These are phyloP conservation scores for Amblyornis subalaris DNA, from an alignment of 2,113 vertebrate species.

Conservation along the genomic window DNA sequence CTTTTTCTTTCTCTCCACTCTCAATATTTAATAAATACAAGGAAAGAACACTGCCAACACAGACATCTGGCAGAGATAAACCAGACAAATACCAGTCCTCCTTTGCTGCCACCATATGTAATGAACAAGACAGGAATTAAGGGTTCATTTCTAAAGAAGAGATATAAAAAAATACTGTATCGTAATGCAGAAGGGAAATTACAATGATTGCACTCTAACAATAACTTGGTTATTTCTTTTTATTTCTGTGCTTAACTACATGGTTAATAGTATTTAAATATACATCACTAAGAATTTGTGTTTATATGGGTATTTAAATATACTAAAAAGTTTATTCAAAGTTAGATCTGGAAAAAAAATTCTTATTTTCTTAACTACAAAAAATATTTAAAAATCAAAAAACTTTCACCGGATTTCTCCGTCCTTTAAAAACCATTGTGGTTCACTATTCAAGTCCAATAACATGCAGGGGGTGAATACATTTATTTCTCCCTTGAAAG, in stretches of 20 bases:
- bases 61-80: neutral
- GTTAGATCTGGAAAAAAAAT: neutral
- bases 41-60: neutral
- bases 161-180: neutral
- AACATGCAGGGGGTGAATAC: neutral
- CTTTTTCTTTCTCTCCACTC: neutral
- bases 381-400: neutral
- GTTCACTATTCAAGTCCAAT: neutral
- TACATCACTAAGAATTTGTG: neutral
- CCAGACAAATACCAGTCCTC: neutral
- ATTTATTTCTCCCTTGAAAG: neutral
- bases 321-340: neutral
- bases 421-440: fast-evolving
- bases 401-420: fast-evolving
- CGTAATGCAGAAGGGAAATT: neutral
- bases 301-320: neutral
- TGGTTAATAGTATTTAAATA: neutral
- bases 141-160: neutral
- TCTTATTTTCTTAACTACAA: neutral
- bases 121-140: neutral
- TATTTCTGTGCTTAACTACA: neutral
- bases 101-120: neutral
- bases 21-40: neutral
- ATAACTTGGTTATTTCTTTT: neutral
- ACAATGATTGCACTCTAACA: neutral